A percentile compares a stretch with the other conserved stretches of the same genome.
phyloP scores from a whole-genome alignment of 1,140 invertebrate species.

The Sinonovacula constricta region DNA sequence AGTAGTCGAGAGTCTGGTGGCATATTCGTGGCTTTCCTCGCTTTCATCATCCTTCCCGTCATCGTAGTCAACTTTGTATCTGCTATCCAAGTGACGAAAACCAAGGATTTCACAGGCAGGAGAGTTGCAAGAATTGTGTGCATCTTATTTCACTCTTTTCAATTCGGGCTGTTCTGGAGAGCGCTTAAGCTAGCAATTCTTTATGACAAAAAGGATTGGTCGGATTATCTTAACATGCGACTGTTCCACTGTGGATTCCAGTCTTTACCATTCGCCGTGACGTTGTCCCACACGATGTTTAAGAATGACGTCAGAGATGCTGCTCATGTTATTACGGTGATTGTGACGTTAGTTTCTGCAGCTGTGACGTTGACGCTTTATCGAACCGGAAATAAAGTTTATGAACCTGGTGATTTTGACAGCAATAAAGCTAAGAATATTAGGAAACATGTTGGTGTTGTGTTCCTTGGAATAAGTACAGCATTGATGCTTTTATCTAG shows the following conservation, averaged over 20 bases:
- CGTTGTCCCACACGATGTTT: slow-evolving; percentile 31
- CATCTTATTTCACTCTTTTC: slow-evolving; percentile 48
- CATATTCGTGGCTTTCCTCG: slow-evolving; percentile 33
- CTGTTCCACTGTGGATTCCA: slow-evolving; percentile 43
- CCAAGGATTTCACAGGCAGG: slow-evolving; percentile 43
- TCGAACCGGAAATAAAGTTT: slow-evolving; percentile 15
- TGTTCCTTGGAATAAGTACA: slow-evolving; percentile 32
- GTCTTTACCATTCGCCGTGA: slow-evolving; percentile 39
- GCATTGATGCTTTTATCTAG: slow-evolving; percentile 15
- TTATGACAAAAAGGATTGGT: slow-evolving; percentile 36
- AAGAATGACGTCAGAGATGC: slow-evolving; percentile 7
- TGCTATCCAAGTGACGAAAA: slow-evolving; percentile 41
- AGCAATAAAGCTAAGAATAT: slow-evolving; percentile 3
- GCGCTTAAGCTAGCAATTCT: slow-evolving; percentile 38
- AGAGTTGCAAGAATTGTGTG: slow-evolving; percentile 12
- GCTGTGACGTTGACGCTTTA: slow-evolving; percentile 27
- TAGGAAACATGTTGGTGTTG: slow-evolving; percentile 14
- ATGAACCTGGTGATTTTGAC: slow-evolving; percentile 21
- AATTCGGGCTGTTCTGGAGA: slow-evolving; percentile 38
- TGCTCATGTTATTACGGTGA: slow-evolving; percentile 21
- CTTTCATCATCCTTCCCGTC: slow-evolving; percentile 30
- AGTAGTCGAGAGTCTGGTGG: slow-evolving; percentile 30
- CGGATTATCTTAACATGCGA: slow-evolving; percentile 41
- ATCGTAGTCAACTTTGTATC: slow-evolving; percentile 47
- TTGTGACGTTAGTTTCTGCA: slow-evolving; percentile 29